Conservation (phyloP, 2,113 vertebrate genomes). For the Lasiurus cinereus region DNA sequence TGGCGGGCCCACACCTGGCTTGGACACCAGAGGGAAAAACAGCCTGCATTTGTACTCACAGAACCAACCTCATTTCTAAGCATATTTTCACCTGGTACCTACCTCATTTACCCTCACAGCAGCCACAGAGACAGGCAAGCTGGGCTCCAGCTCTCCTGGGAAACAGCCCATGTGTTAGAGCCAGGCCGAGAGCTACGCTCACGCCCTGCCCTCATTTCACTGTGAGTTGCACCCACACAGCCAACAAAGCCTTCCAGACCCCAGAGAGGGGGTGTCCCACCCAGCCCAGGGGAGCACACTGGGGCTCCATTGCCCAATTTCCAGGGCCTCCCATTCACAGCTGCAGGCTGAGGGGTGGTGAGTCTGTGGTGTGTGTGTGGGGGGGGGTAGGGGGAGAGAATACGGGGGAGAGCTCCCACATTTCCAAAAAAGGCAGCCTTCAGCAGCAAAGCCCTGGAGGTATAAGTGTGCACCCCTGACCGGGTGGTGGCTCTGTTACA, state of each 20-base stretch:
- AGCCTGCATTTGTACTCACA: slow-evolving; percentile 21
- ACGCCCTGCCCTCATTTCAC: neutral
- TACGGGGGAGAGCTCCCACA: neutral
- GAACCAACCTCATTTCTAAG: slow-evolving; percentile 30
- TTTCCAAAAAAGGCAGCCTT: slow-evolving; percentile 59
- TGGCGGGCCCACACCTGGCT: slow-evolving; percentile 23
- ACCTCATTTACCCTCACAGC: slow-evolving; percentile 46
- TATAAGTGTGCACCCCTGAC: neutral
- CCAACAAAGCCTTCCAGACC: neutral
- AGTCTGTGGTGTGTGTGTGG: neutral
- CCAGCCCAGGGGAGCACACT: neutral
- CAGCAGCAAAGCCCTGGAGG: neutral
- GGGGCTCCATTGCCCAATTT: neutral
- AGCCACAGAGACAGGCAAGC: neutral
- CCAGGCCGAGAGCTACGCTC: neutral
- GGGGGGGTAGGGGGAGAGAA: neutral
- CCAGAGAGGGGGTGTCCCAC: accelerated
- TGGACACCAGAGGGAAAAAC: slow-evolving; percentile 9
- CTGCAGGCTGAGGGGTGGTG: neutral
- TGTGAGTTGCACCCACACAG: accelerated
- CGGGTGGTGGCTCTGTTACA: slow-evolving; percentile 57
- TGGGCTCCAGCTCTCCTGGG: neutral
- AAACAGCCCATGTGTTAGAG: neutral
- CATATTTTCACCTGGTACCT: slow-evolving; percentile 1
- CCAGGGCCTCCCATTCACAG: neutral